A percentile compares a stretch with the other conserved stretches of the same genome.
Evolutionary conservation across 64 coral and sea anemone species (phyloP).

Genomic region (Dendronephthya gigantea): DNA sequence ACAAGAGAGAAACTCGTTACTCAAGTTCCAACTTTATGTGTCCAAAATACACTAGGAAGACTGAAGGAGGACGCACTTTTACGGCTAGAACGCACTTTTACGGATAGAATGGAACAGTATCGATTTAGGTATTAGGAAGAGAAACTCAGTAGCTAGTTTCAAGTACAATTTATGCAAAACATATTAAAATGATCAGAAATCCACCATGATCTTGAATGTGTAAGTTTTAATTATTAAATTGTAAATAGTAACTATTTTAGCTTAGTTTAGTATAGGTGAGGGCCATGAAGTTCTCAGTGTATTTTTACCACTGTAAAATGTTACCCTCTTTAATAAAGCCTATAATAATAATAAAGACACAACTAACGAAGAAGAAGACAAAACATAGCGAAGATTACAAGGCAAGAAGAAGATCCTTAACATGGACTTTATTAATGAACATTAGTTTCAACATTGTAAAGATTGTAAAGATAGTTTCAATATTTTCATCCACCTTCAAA

Average conservation of each 20-base stretch:
- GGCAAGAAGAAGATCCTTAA: too few relatives aligned
- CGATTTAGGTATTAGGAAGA: background rate
- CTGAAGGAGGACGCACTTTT: background rate
- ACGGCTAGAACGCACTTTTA: conserved; percentile 5
- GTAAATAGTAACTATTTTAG: background rate
- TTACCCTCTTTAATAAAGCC: conserved; percentile 12
- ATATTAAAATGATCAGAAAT: background rate
- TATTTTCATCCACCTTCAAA: too few relatives aligned
- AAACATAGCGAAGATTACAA: too few relatives aligned
- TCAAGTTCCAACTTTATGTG: conserved; percentile 9
- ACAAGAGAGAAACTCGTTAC: background rate
- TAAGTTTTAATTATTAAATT: background rate
- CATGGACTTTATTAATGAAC: too few relatives aligned
- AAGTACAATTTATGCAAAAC: background rate
- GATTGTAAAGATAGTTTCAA: too few relatives aligned
- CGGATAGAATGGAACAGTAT: conserved; percentile 26
- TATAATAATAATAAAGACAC: background rate
- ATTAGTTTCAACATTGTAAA: too few relatives aligned
- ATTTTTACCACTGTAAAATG: too few relatives aligned
- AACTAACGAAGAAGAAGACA: too few relatives aligned
- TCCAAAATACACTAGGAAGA: too few relatives aligned
- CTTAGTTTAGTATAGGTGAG: background rate
- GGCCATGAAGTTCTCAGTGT: background rate
- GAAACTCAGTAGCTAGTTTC: background rate
- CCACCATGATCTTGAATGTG: background rate